phyloP scores from a whole-genome alignment of 2,797 vertebrate species.

The Acanthurus tractus region DNA sequence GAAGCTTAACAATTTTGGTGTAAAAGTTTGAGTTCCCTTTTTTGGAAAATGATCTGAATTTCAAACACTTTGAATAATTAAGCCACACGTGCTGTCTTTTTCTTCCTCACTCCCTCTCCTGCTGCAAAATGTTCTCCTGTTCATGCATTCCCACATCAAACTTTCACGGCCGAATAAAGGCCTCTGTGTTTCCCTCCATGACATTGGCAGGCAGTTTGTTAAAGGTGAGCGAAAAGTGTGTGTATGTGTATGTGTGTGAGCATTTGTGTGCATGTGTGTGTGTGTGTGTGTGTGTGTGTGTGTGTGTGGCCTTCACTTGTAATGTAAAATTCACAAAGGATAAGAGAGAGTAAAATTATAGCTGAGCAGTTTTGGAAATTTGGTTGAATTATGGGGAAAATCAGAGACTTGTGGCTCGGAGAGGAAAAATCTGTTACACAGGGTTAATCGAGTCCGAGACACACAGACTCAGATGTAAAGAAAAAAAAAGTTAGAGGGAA shows the following conservation, averaged over 20 bases:
- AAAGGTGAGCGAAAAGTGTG: conserved; percentile 28
- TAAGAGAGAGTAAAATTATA: not conserved
- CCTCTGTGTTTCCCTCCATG: conserved; percentile 36
- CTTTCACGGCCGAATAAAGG: conserved; percentile 29
- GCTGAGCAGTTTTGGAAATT: conserved; percentile 16
- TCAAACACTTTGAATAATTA: conserved; percentile 22
- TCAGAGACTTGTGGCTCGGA: conserved; percentile 3
- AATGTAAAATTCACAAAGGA: not conserved
- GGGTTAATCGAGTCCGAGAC: conserved; percentile 39
- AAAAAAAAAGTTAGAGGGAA: conserved; percentile 52
- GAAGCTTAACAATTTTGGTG: conserved; percentile 4
- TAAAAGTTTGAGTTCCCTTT: conserved; percentile 9
- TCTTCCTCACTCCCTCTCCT: not conserved
- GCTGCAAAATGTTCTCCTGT: conserved; percentile 5
- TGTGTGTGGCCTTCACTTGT: not conserved
- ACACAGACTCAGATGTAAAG: conserved; percentile 47
- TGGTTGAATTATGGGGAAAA: conserved; percentile 18
- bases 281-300: conserved; percentile 5
- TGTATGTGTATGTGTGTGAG: conserved; percentile 10
- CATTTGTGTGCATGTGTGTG: conserved; percentile 13
- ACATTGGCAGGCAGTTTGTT: conserved; percentile 6
- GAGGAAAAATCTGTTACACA: conserved; percentile 21
- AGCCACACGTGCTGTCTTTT: not conserved
- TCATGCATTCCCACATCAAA: conserved; percentile 7
- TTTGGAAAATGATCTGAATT: conserved; percentile 20